Percentiles rank a stretch among this genome's conserved stretches.
Conservation (phyloP, 2,888 invertebrate genomes). For the Kuschelorhynchus macadamiae region DNA sequence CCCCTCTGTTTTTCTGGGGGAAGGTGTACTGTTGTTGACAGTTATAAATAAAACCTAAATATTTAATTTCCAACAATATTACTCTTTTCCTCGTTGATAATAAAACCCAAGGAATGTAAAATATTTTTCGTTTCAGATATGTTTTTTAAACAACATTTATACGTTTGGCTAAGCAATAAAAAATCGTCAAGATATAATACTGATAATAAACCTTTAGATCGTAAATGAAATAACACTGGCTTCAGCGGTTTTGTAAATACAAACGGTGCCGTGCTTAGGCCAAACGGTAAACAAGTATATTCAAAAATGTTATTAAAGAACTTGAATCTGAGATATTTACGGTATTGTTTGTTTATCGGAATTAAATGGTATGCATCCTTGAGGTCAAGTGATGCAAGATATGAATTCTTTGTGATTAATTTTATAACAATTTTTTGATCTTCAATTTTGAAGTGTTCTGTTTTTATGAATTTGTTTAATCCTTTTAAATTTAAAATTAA, state of each 20-base stretch:
- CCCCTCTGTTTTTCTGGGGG: background rate
- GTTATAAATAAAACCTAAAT: conserved; percentile 16
- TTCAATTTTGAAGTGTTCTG: conserved; percentile 52
- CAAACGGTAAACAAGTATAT: no score
- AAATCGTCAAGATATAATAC: conserved; percentile 54
- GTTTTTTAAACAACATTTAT: background rate
- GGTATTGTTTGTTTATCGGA: conserved; percentile 15
- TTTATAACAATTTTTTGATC: conserved; percentile 44
- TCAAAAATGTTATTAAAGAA: conserved; percentile 40
- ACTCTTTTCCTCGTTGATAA: conserved; percentile 40
- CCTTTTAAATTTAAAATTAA: conserved; percentile 50
- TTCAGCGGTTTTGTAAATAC: conserved; percentile 51
- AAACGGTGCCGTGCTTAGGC: conserved; percentile 46
- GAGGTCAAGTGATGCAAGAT: conserved; percentile 34
- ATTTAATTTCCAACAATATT: conserved; percentile 12
- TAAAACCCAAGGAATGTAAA: conserved; percentile 39
- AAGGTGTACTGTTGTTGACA: background rate
- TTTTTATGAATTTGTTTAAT: conserved; percentile 37
- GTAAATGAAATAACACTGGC: conserved; percentile 34
- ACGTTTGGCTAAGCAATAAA: conserved; percentile 43
- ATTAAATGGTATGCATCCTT: conserved; percentile 38
- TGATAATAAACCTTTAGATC: conserved; percentile 43
- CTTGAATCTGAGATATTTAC: conserved; percentile 46
- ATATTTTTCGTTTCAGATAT: background rate
- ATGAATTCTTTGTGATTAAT: conserved; percentile 18